A percentile compares a stretch with the other conserved stretches of the same genome.
Conservation (phyloP, 2,888 invertebrate genomes). For the Dicyrtoma fusca region DNA sequence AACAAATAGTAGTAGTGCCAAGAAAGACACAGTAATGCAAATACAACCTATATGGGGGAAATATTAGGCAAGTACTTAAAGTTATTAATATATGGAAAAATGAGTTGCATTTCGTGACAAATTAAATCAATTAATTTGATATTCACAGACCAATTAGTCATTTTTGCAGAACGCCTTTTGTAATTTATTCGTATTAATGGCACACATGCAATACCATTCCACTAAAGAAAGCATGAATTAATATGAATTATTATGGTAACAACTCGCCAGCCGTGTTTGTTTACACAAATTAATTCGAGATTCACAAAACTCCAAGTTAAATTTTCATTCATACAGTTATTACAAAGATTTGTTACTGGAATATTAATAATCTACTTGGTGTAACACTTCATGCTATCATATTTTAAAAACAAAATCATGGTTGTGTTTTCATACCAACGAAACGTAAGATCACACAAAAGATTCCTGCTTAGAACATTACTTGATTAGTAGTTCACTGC, state of each 20-base stretch:
- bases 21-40: not conserved
- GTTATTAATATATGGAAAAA: too few relatives aligned
- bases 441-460: not conserved
- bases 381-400: too few relatives aligned
- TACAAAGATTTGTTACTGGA: not conserved
- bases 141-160: not conserved
- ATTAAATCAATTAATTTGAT: too few relatives aligned
- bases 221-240: too few relatives aligned
- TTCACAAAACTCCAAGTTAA: slow-evolving; percentile 14
- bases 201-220: slow-evolving; percentile 32
- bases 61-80: too few relatives aligned
- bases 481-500: too few relatives aligned
- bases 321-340: slow-evolving; percentile 7
- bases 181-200: slow-evolving; percentile 30
- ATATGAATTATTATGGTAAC: too few relatives aligned
- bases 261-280: too few relatives aligned
- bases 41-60: not conserved
- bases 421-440: not conserved
- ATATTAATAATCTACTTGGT: too few relatives aligned
- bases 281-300: not conserved
- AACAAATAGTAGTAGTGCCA: not conserved
- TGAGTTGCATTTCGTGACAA: too few relatives aligned
- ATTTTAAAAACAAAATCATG: not conserved
- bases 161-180: slow-evolving; percentile 4
- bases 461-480: not conserved